Percentiles rank a stretch among this genome's conserved stretches.
Conservation (phyloP, 2,888 invertebrate species). For the Lordiphosa fenestrarum region DNA sequence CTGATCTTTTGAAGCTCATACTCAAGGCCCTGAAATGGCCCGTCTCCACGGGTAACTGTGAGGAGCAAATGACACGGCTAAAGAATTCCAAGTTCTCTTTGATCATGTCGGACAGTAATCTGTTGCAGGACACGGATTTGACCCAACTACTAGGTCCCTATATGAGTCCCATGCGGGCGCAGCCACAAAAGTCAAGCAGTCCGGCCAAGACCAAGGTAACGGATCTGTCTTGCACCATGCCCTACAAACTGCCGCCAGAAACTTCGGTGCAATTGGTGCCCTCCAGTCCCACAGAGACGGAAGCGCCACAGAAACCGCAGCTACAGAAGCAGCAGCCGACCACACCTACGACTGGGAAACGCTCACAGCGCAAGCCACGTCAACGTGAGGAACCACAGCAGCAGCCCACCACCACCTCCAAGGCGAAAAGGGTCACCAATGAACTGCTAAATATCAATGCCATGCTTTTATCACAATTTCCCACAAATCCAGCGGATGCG, state of each 20-base stretch:
- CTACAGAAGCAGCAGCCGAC: background rate
- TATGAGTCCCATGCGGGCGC: conserved; percentile 65
- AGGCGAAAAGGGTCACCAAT: conserved; percentile 51
- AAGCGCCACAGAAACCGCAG: conserved; percentile 14
- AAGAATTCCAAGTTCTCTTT: conserved; percentile 77
- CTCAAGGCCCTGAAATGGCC: conserved; percentile 80
- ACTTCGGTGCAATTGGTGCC: conserved; percentile 79
- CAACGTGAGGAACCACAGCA: conserved; percentile 16
- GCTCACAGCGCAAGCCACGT: conserved; percentile 28
- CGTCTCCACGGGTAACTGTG: conserved; percentile 67
- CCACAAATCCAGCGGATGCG: conserved; percentile 47
- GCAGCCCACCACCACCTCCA: conserved; percentile 31
- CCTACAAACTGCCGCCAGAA: conserved; percentile 79
- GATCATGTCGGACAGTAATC: conserved; percentile 77
- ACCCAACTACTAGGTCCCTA: conserved; percentile 79
- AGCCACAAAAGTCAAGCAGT: conserved; percentile 50
- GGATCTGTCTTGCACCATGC: conserved; percentile 66
- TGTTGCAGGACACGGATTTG: conserved; percentile 78
- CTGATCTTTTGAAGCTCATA: conserved; percentile 78
- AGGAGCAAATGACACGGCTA: conserved; percentile 74
- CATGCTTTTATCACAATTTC: conserved; percentile 52
- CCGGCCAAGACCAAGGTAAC: conserved; percentile 29
- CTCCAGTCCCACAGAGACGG: conserved; percentile 68
- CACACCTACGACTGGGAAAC: conserved; percentile 18
- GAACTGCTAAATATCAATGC: conserved; percentile 53